These are phyloP conservation scores for Lycorma delicatula DNA, from an alignment of 1,140 invertebrate species.

Conservation along the genomic window DNA sequence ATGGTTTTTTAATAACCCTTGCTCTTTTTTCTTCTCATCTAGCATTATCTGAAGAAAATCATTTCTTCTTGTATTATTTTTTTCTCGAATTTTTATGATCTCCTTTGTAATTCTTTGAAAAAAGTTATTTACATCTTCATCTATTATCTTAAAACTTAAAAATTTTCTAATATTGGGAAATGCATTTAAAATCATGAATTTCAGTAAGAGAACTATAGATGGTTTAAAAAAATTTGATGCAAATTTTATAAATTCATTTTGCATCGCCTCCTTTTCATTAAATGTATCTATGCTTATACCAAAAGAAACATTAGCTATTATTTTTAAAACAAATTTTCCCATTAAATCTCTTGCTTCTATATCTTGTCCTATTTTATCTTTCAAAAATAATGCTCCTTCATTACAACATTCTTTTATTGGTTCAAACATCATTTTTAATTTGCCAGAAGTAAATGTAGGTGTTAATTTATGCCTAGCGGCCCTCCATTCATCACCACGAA, in stretches of 20 bases:
- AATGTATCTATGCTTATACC: too few species aligned
- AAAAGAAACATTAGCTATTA: not conserved
- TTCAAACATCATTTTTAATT: not conserved
- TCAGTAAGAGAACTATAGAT: too few species aligned
- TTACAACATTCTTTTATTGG: not conserved
- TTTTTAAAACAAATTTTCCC: not conserved
- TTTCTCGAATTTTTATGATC: not conserved
- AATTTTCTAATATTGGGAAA: too few species aligned
- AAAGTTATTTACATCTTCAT: too few species aligned
- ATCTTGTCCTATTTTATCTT: not conserved
- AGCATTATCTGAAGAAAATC: not conserved
- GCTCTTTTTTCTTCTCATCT: too few species aligned
- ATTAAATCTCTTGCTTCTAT: not conserved
- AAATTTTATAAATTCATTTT: too few species aligned
- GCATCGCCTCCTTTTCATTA: too few species aligned
- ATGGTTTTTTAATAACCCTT: too few species aligned
- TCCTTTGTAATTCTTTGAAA: too few species aligned
- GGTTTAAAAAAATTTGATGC: too few species aligned
- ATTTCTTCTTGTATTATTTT: not conserved
- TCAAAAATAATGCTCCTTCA: not conserved
- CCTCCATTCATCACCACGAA: constrained; percentile 42
- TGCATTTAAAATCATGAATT: too few species aligned
- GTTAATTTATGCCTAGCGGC: constrained; percentile 42
- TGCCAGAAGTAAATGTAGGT: not conserved
- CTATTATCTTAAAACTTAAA: too few species aligned